Evolutionary conservation across 2,888 invertebrate species (phyloP).

Genomic region (Cheilosia grossa): DNA sequence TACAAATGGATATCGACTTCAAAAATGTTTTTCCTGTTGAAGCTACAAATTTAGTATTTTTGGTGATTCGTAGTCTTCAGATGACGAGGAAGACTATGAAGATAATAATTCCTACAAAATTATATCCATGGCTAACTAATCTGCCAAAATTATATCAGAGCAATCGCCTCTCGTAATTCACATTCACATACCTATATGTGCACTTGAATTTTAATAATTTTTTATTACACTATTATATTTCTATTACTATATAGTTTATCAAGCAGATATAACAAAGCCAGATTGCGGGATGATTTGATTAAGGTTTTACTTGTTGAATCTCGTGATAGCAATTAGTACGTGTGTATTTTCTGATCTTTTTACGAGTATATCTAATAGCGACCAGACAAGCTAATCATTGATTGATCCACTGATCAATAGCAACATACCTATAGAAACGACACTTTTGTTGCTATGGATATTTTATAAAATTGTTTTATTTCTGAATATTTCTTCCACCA

Average conservation of each 20-base stretch:
- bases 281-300: background rate
- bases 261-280: background rate
- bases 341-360: too few species aligned
- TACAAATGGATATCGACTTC: too few species aligned
- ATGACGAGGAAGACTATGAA: too few species aligned
- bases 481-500: too few species aligned
- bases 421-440: background rate
- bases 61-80: too few species aligned
- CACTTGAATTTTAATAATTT: background rate
- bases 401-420: background rate
- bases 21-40: too few species aligned
- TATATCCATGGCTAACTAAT: too few species aligned
- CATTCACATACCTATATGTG: background rate
- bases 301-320: slow-evolving; percentile 1
- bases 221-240: background rate
- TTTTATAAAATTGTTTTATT: too few species aligned
- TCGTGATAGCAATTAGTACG: background rate
- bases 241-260: background rate
- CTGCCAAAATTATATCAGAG: background rate
- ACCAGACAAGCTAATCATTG: background rate
- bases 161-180: background rate
- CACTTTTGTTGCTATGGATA: too few species aligned
- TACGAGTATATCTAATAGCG: too few species aligned
- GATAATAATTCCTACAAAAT: too few species aligned
- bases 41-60: too few species aligned